phyloP scores from a whole-genome alignment of 1,140 invertebrate species.

The Drosophila seguyi region DNA sequence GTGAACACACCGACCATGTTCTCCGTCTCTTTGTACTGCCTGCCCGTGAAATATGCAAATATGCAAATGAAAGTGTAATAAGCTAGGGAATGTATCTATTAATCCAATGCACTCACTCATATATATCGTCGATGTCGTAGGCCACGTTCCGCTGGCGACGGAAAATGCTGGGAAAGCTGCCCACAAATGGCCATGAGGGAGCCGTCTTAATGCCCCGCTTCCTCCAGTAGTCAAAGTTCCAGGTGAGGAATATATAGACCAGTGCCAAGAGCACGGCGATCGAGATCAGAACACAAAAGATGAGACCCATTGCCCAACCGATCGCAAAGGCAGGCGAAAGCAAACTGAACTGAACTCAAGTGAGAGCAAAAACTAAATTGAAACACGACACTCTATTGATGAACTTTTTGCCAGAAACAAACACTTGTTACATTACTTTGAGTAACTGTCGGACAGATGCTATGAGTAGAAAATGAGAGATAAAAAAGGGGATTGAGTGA shows the following conservation, averaged over 20 bases:
- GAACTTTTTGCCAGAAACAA: not conserved
- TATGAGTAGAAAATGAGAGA: no score
- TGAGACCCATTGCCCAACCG: slow-evolving; percentile 34
- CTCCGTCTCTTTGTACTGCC: slow-evolving; percentile 52
- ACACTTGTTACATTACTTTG: no score
- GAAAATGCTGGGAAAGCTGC: slow-evolving; percentile 65
- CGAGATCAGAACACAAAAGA: slow-evolving; percentile 12
- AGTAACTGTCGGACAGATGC: no score
- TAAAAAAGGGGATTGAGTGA: no score
- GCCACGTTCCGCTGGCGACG: slow-evolving; percentile 52
- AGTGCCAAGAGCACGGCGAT: slow-evolving; percentile 26
- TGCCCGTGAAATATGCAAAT: slow-evolving; percentile 2
- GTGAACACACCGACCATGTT: slow-evolving; percentile 60
- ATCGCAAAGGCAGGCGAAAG: not conserved
- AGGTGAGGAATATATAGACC: slow-evolving; percentile 73
- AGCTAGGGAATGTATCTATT: not conserved
- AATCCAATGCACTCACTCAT: slow-evolving; percentile 36
- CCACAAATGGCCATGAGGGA: slow-evolving; percentile 66
- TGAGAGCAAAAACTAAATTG: not conserved
- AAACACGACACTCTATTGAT: not conserved
- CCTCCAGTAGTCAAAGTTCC: slow-evolving; percentile 82
- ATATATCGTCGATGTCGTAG: slow-evolving; percentile 64
- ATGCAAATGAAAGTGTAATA: no score
- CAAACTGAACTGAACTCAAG: no score
- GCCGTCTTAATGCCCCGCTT: slow-evolving; percentile 66